These are phyloP conservation scores for Actenoides hombroni DNA, from an alignment of 2,113 vertebrate species.

Conservation along the genomic window DNA sequence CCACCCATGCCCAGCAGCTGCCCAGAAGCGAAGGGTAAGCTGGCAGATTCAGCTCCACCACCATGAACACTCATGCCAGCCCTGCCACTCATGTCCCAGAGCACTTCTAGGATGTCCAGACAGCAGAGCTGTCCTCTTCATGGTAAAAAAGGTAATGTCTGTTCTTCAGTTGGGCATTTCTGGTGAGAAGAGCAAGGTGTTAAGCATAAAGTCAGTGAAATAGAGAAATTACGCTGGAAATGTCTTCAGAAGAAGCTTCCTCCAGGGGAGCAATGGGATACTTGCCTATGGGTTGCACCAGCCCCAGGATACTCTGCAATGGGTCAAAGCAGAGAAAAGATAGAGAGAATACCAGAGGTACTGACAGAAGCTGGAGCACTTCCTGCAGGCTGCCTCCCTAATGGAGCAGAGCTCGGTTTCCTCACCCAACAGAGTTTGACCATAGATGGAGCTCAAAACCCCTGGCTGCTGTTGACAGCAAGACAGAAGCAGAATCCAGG, in stretches of 20 bases:
- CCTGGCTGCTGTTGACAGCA: background rate
- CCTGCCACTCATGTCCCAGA: background rate
- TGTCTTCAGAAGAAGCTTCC: background rate
- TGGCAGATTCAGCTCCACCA: background rate
- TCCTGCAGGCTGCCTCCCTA: background rate
- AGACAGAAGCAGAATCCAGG: background rate
- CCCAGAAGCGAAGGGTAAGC: background rate
- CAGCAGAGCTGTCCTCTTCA: background rate
- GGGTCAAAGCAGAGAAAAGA: background rate
- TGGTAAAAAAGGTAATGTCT: background rate
- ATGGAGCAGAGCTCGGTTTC: rapidly evolving
- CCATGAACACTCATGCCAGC: background rate
- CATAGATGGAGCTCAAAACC: background rate
- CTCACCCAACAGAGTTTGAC: background rate
- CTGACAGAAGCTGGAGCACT: rapidly evolving
- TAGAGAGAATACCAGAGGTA: background rate
- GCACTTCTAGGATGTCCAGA: background rate
- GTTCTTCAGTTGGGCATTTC: background rate
- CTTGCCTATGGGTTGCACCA: background rate
- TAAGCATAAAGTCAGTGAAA: background rate
- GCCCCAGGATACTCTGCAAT: background rate
- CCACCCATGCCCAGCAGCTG: background rate
- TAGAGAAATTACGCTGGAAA: background rate
- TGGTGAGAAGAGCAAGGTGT: background rate
- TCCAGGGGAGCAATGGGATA: background rate